These are phyloP conservation scores for Morpho deidamia DNA, from an alignment of 2,888 invertebrate genomes.

Conservation along the genomic window DNA sequence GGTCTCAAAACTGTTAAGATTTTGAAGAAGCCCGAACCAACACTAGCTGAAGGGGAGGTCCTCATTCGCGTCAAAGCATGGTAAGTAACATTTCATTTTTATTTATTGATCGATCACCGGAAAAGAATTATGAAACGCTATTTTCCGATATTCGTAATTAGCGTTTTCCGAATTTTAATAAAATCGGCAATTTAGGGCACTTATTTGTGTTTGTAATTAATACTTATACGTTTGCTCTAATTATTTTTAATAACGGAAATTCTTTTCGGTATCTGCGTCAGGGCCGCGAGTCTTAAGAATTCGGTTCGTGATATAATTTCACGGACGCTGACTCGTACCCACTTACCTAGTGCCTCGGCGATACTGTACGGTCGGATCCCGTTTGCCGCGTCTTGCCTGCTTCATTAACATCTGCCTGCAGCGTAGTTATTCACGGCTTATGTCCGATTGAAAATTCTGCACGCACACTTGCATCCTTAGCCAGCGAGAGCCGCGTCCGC, in stretches of 20 bases:
- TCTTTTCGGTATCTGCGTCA: neutral
- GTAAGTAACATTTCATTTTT: slow-evolving; percentile 78
- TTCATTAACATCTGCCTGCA: slow-evolving; percentile 61
- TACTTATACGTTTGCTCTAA: neutral
- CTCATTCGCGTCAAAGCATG: slow-evolving; percentile 91
- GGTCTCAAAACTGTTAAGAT: slow-evolving; percentile 92
- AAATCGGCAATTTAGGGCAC: no score
- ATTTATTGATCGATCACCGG: neutral
- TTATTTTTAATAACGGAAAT: neutral
- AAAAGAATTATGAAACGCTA: neutral
- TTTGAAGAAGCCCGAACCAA: slow-evolving; percentile 87
- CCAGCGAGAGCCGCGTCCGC: slow-evolving; percentile 34
- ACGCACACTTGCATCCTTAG: slow-evolving; percentile 48
- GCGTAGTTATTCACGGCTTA: slow-evolving; percentile 44
- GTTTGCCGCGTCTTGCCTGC: slow-evolving; percentile 37
- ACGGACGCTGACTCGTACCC: slow-evolving; percentile 27
- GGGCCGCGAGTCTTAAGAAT: neutral
- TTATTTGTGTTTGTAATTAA: neutral
- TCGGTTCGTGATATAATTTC: slow-evolving; percentile 20
- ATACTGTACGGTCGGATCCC: slow-evolving; percentile 31
- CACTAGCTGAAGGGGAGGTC: slow-evolving; percentile 85
- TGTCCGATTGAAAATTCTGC: slow-evolving; percentile 54
- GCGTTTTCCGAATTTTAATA: no score
- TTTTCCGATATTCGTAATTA: neutral
- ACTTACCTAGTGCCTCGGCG: slow-evolving; percentile 33